Evolutionary conservation across 2,113 vertebrate species (phyloP), one percentile per base, ranked within the genome.

Genomic region (Pedetes capensis): DNA sequence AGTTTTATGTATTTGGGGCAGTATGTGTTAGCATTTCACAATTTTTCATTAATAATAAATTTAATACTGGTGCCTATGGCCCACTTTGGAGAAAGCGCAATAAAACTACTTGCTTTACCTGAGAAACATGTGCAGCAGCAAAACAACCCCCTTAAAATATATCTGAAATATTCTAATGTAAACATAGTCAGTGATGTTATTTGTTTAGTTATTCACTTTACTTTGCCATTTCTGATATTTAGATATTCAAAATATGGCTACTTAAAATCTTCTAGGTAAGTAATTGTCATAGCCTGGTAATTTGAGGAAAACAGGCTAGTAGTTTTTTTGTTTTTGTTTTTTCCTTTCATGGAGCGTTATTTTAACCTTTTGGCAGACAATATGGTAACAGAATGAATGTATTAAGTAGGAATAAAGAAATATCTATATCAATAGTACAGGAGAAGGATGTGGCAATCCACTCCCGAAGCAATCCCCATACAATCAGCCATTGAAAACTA

Each of bases 41-140:
- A 91, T 86, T 94, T 97, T 96, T 80, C 96, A 95, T 32, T 93
- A 76, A 92, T 87, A 96, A 96, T 82, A 95, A 94, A 89, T 96
- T 97, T 93, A 96, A 93, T 94, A 97, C 64, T 90, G 61, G 87
- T 92, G 6, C 75, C 79, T 80, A 87, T 44, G 83, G 57, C 18
- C 96, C 49, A 97, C 29, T 71, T 94, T 80, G 63, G 32, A 82
- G 63, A 55, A 95, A 91, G 96, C 53, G 27, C 88, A 90, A 29
- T 71, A 84, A 83, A 85, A 95, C 53, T 94, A 85, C 79, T 55
- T 61, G 93, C 42, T 76, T 87, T 75, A 66, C 71, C 14, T 44
- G 9, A 93, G 27, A 86, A 69, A 32, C 49, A 79, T 22, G 23
- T 68, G 39, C 18, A 89, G n/a, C 16, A 47, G 22, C 16, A 83